Percentiles rank a stretch among this genome's conserved stretches.
Conservation (phyloP, 2,113 vertebrate genomes). For the Cervus canadensis region DNA sequence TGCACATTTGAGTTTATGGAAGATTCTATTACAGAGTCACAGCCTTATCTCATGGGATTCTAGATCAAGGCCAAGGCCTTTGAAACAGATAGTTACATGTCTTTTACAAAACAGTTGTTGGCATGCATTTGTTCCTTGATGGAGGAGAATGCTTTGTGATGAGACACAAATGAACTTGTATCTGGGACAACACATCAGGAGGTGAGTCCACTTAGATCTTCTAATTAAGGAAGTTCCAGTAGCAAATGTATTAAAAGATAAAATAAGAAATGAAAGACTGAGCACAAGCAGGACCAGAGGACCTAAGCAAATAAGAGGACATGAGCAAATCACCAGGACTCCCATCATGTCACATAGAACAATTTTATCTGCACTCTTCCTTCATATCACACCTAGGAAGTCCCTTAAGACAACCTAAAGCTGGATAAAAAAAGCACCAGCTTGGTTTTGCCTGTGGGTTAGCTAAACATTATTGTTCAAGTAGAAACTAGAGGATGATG, state of each 20-base stretch:
- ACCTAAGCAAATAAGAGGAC: background rate
- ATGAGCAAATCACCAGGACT: background rate
- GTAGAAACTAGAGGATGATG: background rate
- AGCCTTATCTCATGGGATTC: background rate
- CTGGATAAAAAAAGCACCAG: background rate
- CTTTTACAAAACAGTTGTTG: background rate
- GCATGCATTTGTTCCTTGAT: background rate
- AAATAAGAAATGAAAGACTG: background rate
- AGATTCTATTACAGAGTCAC: background rate
- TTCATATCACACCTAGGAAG: accelerated
- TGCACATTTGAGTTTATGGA: background rate
- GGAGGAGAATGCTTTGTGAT: background rate
- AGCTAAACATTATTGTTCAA: background rate
- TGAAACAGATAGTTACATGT: background rate
- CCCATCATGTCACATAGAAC: background rate
- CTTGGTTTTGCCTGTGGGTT: background rate
- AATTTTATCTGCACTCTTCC: background rate
- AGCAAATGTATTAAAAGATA: background rate
- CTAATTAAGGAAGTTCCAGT: background rate
- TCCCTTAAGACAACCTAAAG: background rate
- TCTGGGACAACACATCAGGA: background rate
- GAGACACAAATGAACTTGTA: background rate
- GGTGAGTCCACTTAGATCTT: background rate
- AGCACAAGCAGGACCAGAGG: background rate
- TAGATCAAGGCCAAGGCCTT: background rate